phyloP scores from a whole-genome alignment of 2,113 vertebrate genomes.

The Cavia aperea region DNA sequence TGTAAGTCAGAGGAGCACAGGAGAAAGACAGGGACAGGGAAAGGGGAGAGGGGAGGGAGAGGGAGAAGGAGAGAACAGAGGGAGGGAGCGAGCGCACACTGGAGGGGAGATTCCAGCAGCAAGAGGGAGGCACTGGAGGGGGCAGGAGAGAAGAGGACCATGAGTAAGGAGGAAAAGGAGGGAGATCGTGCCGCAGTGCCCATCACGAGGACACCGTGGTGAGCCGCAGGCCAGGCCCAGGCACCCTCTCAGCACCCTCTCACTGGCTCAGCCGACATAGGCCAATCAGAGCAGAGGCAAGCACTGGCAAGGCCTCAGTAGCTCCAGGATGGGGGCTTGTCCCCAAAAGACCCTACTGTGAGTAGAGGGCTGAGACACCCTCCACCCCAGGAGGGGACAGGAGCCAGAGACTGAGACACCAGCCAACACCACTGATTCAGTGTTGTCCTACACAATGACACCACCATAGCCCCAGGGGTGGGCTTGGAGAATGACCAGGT shows the following conservation, averaged over 20 bases:
- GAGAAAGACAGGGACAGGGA: background rate
- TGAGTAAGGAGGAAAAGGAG: background rate
- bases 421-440: too few species aligned
- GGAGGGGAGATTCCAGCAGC: background rate
- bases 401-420: too few species aligned
- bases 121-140: background rate
- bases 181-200: background rate
- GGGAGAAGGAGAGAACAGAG: too few species aligned
- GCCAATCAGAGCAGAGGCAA: background rate
- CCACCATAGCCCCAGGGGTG: too few species aligned
- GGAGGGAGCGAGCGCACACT: background rate
- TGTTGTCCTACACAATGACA: too few species aligned
- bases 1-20: background rate
- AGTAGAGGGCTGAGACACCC: too few species aligned
- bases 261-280: background rate
- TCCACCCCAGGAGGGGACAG: too few species aligned
- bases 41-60: background rate
- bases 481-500: too few species aligned
- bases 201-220: background rate
- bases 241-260: background rate
- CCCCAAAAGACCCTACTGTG: background rate
- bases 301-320: background rate
- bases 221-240: background rate
- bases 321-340: background rate
- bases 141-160: background rate